Conservation (phyloP, 2,797 vertebrate genomes). For the Ptychadena robeensis region DNA sequence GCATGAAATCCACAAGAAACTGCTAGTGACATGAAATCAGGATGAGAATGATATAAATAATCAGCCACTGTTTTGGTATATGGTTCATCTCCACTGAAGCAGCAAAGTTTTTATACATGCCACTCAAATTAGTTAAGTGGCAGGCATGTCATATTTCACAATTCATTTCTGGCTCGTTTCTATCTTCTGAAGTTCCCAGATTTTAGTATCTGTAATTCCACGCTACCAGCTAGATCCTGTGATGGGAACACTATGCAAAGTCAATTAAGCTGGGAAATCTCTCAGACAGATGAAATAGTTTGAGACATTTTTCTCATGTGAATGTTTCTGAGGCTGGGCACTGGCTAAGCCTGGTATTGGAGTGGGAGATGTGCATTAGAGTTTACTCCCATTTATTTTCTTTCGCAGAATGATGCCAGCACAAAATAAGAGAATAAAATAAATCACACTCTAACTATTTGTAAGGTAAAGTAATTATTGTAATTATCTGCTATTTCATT, state of each 20-base stretch:
- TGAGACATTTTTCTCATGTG: conserved; percentile 80
- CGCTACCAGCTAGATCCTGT: conserved; percentile 78
- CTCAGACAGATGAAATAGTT: conserved; percentile 83
- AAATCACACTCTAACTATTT: conserved; percentile 22
- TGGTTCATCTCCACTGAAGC: conserved; percentile 7
- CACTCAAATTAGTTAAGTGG: conserved; percentile 10
- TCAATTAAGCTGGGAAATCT: conserved; percentile 84
- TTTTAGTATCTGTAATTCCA: conserved; percentile 74
- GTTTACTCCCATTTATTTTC: conserved; percentile 67
- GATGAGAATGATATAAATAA: conserved; percentile 10
- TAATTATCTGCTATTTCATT: not conserved
- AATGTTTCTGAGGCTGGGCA: conserved; percentile 74
- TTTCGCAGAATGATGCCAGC: conserved; percentile 64
- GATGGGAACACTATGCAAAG: conserved; percentile 83
- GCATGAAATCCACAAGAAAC: not conserved
- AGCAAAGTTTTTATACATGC: conserved; percentile 10
- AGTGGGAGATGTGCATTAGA: conserved; percentile 70
- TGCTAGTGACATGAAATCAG: not conserved
- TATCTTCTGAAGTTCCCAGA: conserved; percentile 70
- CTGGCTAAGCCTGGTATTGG: conserved; percentile 69
- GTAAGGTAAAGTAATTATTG: not conserved
- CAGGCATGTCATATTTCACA: conserved; percentile 38
- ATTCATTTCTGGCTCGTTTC: conserved; percentile 68
- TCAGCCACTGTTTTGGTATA: conserved; percentile 7
- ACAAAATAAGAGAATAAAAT: conserved; percentile 57